These are phyloP conservation scores for Cromileptes altivelis DNA, from an alignment of 2,113 vertebrate species.

Conservation along the genomic window DNA sequence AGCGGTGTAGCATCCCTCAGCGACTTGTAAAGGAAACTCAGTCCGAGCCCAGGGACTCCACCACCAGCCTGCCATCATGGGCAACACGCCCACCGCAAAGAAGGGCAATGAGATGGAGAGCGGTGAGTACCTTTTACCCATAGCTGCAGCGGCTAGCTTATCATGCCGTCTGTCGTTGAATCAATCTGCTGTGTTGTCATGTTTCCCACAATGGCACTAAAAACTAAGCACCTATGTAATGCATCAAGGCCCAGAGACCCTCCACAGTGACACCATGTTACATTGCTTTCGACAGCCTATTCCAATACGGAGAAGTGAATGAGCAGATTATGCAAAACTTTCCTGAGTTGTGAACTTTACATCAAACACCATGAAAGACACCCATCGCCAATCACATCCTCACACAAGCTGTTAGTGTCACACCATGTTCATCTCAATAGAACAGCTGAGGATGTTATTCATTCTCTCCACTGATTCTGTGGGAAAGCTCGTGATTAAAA, in stretches of 20 bases:
- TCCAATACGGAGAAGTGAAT: background rate
- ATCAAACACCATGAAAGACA: background rate
- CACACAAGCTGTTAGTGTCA: background rate
- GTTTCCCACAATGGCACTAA: slow-evolving; percentile 10
- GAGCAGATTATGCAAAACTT: background rate
- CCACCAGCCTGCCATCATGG: slow-evolving; percentile 89
- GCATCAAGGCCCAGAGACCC: slow-evolving; percentile 16
- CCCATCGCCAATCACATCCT: background rate
- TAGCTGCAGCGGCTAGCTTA: slow-evolving; percentile 3
- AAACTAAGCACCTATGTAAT: background rate
- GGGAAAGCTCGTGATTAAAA: slow-evolving; percentile 76
- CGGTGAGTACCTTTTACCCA: slow-evolving; percentile 81
- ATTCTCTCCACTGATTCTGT: slow-evolving; percentile 51
- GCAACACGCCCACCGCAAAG: slow-evolving; percentile 96
- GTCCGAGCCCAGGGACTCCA: slow-evolving; percentile 70
- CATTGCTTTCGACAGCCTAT: background rate
- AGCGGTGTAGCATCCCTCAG: slow-evolving; percentile 64
- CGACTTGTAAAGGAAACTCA: slow-evolving; percentile 67
- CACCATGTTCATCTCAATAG: slow-evolving; percentile 5
- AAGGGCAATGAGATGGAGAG: slow-evolving; percentile 95
- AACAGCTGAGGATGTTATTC: slow-evolving; percentile 53
- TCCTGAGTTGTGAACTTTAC: background rate
- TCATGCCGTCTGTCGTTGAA: background rate
- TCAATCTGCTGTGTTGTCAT: slow-evolving; percentile 29
- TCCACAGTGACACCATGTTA: background rate